Conservation (phyloP, 2,888 invertebrate species). For the Smittia aterrima region DNA sequence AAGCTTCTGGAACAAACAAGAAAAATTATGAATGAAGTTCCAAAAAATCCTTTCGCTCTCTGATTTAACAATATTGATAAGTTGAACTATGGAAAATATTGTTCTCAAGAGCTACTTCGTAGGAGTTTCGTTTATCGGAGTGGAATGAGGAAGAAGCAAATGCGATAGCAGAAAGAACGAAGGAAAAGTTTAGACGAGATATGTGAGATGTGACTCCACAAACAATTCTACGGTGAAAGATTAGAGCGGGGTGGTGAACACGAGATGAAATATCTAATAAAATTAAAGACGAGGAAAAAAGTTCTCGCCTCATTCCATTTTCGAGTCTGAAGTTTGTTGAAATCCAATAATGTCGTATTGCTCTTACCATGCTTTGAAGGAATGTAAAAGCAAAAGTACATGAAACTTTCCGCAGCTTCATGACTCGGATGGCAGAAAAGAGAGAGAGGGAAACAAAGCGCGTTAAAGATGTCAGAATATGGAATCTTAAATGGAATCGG, state of each 20-base stretch:
- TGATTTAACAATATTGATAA: slow-evolving; percentile 32
- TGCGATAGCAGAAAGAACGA: neutral
- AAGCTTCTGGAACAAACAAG: neutral
- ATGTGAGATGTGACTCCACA: neutral
- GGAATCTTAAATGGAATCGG: neutral
- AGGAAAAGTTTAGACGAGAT: neutral
- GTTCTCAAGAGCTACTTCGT: neutral
- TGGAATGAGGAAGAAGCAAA: neutral
- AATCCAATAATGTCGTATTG: slow-evolving; percentile 37
- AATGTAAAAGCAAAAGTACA: neutral
- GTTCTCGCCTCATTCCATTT: neutral
- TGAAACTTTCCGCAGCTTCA: neutral
- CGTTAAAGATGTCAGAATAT: neutral
- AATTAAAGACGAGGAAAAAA: slow-evolving; percentile 33
- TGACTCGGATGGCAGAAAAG: neutral
- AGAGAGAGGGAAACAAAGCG: neutral
- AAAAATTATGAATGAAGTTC: slow-evolving; percentile 17
- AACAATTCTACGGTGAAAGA: neutral
- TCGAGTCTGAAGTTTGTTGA: slow-evolving; percentile 15
- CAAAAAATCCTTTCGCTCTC: neutral
- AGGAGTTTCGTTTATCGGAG: neutral
- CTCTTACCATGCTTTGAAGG: neutral
- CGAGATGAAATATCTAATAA: slow-evolving; percentile 27
- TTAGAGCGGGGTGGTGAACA: neutral
- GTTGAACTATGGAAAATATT: slow-evolving; percentile 25